A percentile compares a stretch with the other conserved stretches of the same genome.
Evolutionary conservation across 2,797 vertebrate species (phyloP).

Genomic region (Tamandua tetradactyla): DNA sequence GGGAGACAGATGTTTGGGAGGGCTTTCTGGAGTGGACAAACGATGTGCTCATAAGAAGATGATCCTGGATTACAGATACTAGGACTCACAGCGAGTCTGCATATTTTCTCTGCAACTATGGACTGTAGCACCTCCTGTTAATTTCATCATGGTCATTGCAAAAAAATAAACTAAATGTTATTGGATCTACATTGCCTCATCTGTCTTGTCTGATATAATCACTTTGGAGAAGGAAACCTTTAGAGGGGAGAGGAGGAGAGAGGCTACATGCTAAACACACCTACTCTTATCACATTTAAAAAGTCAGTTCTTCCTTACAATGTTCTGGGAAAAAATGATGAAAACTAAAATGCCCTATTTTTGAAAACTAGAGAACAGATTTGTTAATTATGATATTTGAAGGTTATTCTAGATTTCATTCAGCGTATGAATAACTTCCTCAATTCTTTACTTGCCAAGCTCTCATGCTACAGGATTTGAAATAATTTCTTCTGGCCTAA

Average conservation of each 20-base stretch:
- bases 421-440: slow-evolving; percentile 88
- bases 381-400: slow-evolving; percentile 71
- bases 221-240: neutral
- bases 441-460: slow-evolving; percentile 86
- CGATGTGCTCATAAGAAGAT: neutral
- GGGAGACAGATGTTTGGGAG: neutral
- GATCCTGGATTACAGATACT: neutral
- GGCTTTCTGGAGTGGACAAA: neutral
- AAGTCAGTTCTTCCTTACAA: slow-evolving; percentile 41
- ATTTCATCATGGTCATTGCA: neutral
- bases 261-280: neutral
- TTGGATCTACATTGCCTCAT: neutral
- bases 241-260: neutral
- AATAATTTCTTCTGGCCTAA: slow-evolving; percentile 85
- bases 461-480: slow-evolving; percentile 89
- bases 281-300: neutral
- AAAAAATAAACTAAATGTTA: neutral
- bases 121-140: neutral
- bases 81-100: neutral
- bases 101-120: neutral
- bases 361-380: slow-evolving; percentile 84
- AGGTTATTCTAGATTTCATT: slow-evolving; percentile 84
- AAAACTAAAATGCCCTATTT: slow-evolving; percentile 84
- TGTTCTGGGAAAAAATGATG: neutral
- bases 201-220: neutral